phyloP scores from a whole-genome alignment of 1,140 invertebrate genomes.

The Camponotus pennsylvanicus region DNA sequence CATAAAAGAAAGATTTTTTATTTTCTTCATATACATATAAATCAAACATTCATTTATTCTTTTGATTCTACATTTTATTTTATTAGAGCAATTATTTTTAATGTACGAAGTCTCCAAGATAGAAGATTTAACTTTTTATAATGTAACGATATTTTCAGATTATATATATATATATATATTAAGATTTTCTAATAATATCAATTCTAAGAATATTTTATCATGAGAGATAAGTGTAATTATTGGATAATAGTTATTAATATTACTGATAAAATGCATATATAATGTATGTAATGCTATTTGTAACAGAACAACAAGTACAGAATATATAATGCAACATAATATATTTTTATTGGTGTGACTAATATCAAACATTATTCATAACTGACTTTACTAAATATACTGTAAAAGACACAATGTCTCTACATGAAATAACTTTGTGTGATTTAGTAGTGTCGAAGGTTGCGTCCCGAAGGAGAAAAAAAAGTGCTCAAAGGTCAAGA shows the following conservation, averaged over 20 bases:
- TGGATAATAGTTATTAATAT: constrained; percentile 16
- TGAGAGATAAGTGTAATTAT: constrained; percentile 9
- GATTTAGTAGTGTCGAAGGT: constrained; percentile 45
- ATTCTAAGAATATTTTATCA: not conserved
- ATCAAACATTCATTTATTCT: not conserved
- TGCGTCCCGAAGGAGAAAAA: not conserved
- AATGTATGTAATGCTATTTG: too few relatives aligned
- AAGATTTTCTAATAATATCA: not conserved
- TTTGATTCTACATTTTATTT: not conserved
- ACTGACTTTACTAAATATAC: not conserved
- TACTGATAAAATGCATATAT: not conserved
- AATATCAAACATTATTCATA: not conserved
- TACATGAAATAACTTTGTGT: not conserved
- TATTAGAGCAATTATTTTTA: not conserved
- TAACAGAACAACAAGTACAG: too few relatives aligned
- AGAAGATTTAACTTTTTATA: not conserved
- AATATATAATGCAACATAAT: not conserved
- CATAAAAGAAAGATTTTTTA: not conserved
- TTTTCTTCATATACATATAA: not conserved
- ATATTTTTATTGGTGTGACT: not conserved
- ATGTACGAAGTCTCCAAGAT: too few relatives aligned
- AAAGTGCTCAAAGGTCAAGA: constrained; percentile 65
- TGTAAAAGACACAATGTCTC: not conserved
- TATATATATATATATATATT: too few relatives aligned
- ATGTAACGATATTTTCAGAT: not conserved